phyloP scores from a whole-genome alignment of 2,113 vertebrate species.

The Enhydra lutris region DNA sequence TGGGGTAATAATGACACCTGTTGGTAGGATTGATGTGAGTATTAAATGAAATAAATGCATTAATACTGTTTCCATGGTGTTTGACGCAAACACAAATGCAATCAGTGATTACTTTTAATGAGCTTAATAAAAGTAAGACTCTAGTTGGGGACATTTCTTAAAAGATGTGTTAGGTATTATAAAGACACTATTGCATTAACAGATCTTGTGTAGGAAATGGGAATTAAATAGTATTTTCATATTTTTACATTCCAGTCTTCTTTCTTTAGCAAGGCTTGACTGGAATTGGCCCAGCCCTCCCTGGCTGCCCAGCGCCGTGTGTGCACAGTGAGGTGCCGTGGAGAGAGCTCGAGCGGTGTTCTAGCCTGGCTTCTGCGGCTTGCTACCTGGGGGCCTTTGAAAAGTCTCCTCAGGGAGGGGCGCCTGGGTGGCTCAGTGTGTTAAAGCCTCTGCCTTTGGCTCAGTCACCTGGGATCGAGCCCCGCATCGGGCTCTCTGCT shows the following conservation, averaged over 20 bases:
- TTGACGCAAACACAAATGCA: not conserved
- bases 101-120: not conserved
- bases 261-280: not conserved
- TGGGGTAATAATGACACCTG: not conserved
- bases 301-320: not conserved
- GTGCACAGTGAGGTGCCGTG: not conserved
- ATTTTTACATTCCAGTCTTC: not conserved
- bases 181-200: not conserved
- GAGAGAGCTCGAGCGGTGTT: fast-evolving
- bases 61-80: not conserved
- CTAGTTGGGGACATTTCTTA: not conserved
- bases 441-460: no score
- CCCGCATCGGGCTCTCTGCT: no score
- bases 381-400: not conserved
- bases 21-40: not conserved
- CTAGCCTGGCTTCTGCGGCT: not conserved
- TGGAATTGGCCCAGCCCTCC: not conserved
- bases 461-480: no score
- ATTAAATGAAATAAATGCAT: not conserved
- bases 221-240: not conserved
- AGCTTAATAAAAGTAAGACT: not conserved
- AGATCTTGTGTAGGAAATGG: not conserved
- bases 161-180: not conserved
- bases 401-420: not conserved
- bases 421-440: no score